Evolutionary conservation across 2,113 vertebrate species (phyloP).

Genomic region (Scolopax mira): DNA sequence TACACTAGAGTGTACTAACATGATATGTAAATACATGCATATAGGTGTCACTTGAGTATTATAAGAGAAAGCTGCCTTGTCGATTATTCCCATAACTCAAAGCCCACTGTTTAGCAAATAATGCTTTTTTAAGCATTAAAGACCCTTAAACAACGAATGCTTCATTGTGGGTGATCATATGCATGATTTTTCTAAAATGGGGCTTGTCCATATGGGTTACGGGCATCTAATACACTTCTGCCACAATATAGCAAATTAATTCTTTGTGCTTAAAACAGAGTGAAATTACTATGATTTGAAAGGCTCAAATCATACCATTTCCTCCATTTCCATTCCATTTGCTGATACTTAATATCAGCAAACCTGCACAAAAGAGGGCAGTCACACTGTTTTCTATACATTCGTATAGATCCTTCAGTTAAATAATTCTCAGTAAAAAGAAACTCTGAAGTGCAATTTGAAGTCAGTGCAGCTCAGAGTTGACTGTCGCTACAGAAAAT

Average conservation of each 20-base stretch:
- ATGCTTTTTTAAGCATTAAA: background rate
- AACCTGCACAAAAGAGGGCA: background rate
- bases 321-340: rapidly evolving
- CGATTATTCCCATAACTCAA: background rate
- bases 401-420: background rate
- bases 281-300: background rate
- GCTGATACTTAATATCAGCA: background rate
- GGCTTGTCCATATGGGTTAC: background rate
- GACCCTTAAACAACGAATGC: background rate
- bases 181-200: background rate
- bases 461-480: background rate
- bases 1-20: background rate
- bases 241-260: background rate
- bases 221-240: background rate
- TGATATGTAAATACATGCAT: background rate
- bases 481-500: background rate
- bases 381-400: background rate
- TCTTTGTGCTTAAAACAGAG: background rate
- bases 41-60: background rate
- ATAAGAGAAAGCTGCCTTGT: background rate
- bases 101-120: background rate
- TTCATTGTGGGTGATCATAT: background rate
- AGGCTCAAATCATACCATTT: background rate
- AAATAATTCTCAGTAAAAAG: background rate
- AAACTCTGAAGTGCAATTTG: background rate